phyloP scores from a whole-genome alignment of 2,888 invertebrate species.

The Apantesis nais region DNA sequence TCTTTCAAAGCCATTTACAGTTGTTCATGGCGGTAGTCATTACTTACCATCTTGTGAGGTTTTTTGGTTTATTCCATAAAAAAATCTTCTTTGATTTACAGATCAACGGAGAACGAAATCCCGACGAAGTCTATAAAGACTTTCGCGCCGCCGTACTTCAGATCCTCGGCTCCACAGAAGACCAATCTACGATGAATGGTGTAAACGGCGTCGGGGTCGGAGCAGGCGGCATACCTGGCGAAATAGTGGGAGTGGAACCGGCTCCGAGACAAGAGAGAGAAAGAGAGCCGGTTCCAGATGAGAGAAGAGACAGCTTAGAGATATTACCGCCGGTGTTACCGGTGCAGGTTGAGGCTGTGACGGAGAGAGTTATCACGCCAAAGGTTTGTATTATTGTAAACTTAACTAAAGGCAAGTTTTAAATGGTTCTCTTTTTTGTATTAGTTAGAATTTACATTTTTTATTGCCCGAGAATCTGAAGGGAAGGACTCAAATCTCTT shows the following conservation, averaged over 20 bases:
- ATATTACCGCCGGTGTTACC: slow-evolving; percentile 38
- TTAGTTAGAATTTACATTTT: not conserved
- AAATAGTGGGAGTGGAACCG: slow-evolving; percentile 87
- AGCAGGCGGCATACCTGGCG: slow-evolving; percentile 87
- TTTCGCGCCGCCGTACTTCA: slow-evolving; percentile 92
- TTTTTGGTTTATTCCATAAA: not conserved
- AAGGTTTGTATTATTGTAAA: slow-evolving; percentile 57
- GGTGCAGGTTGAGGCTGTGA: slow-evolving; percentile 42
- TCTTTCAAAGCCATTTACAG: no score
- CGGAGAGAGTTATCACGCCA: slow-evolving; percentile 58
- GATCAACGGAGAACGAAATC: slow-evolving; percentile 95
- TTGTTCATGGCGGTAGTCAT: no score
- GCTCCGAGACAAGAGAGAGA: slow-evolving; percentile 67
- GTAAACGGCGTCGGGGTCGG: slow-evolving; percentile 86
- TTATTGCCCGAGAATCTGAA: no score
- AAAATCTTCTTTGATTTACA: slow-evolving; percentile 57
- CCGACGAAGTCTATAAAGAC: slow-evolving; percentile 94
- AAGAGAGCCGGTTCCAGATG: slow-evolving; percentile 34
- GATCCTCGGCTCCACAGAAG: slow-evolving; percentile 90
- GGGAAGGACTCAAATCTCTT: no score
- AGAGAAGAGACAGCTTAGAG: slow-evolving; percentile 22
- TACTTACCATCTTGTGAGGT: not conserved
- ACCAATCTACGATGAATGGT: slow-evolving; percentile 87
- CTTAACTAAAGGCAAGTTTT: not conserved
- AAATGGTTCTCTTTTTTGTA: not conserved